A percentile compares a stretch with the other conserved stretches of the same genome.
Evolutionary conservation across 1,140 invertebrate species (phyloP).

Genomic region (Telenomus remus): DNA sequence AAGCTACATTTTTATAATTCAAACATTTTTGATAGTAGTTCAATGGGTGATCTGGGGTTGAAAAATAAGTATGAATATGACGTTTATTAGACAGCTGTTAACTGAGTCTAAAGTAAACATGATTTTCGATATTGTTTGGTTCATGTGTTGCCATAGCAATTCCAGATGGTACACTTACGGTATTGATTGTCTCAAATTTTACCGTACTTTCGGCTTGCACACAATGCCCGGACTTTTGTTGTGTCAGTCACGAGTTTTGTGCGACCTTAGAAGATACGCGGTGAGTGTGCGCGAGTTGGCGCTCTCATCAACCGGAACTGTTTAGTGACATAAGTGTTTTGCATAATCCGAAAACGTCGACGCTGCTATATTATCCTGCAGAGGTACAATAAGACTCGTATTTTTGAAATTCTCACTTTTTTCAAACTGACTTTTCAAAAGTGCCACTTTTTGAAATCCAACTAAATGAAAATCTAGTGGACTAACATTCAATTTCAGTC

Average conservation of each 20-base stretch:
- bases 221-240: constrained; percentile 25
- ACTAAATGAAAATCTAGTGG: too few species aligned
- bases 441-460: too few species aligned
- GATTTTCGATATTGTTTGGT: constrained; percentile 35
- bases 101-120: not conserved
- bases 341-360: constrained; percentile 15
- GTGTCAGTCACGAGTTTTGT: constrained; percentile 26
- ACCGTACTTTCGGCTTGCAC: constrained; percentile 33
- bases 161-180: constrained; percentile 38
- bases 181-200: constrained; percentile 52
- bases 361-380: not conserved
- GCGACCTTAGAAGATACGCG: constrained; percentile 15
- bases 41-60: too few species aligned
- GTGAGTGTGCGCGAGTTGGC: constrained; percentile 30
- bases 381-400: not conserved
- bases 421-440: too few species aligned
- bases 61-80: too few species aligned
- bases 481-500: too few species aligned
- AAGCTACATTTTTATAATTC: too few species aligned
- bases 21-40: too few species aligned
- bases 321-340: constrained; percentile 21
- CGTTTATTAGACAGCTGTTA: constrained; percentile 50
- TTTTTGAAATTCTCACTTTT: too few species aligned
- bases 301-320: constrained; percentile 14
- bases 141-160: constrained; percentile 58